phyloP scores from a whole-genome alignment of 2,113 vertebrate genomes.

The Megaceryle maxima region DNA sequence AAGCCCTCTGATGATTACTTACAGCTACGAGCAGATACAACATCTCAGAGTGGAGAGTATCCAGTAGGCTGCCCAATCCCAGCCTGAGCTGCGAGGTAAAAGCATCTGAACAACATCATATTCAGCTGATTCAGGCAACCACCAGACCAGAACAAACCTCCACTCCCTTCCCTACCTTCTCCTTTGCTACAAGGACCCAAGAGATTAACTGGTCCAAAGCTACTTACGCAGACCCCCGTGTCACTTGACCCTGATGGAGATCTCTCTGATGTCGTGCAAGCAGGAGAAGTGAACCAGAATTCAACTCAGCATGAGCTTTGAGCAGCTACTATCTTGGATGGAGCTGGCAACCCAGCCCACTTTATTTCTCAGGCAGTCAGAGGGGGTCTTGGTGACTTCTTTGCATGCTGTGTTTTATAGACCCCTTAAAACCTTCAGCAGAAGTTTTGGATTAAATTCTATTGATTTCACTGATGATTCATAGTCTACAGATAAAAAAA shows the following conservation, averaged over 20 bases:
- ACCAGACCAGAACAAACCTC: neutral
- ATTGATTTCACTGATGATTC: slow-evolving; percentile 35
- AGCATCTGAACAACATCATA: accelerated
- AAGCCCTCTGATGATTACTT: neutral
- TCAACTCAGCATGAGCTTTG: neutral
- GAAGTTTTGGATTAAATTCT: neutral
- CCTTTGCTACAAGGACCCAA: accelerated
- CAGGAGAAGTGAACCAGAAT: neutral
- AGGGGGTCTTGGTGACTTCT: neutral
- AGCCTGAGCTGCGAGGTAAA: accelerated
- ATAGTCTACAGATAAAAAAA: neutral
- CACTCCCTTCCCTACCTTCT: neutral
- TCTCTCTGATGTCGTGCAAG: accelerated
- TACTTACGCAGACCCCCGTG: accelerated
- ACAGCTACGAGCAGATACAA: neutral
- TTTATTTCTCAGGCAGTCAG: neutral
- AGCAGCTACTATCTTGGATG: neutral
- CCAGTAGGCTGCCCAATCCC: neutral
- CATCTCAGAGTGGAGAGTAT: neutral
- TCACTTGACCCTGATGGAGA: neutral
- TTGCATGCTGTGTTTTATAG: neutral
- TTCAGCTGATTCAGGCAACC: accelerated
- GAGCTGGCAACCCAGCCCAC: neutral
- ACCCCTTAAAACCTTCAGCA: slow-evolving; percentile 8
- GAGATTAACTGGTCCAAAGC: neutral